Base-by-base conservation (phyloP, 1,140 invertebrate genomes). In the Drosophila guanche region DNA sequence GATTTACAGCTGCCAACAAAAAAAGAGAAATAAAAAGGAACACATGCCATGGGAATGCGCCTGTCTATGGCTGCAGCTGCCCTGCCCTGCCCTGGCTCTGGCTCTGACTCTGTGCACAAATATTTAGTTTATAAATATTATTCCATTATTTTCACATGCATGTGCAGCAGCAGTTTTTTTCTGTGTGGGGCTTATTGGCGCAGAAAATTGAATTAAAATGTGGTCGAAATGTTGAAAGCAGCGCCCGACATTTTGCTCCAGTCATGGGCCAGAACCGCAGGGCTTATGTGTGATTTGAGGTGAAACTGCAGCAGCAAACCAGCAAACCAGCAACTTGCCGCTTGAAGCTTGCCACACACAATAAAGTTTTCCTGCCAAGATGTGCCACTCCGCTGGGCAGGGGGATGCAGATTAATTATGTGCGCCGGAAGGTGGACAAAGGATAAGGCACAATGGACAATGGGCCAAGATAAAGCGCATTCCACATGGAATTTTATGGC, bases 351-450 rank as follows among this genome's bases (percentile, higher is more conserved):
- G 33, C 33, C 33, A 37, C 33, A 37, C 33, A 37, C 33, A 37
- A 37, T 37, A 37, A 4, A 37, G 3, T 37, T 37, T 37, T 37
- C 10, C 10, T 37, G 33, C 10, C 12, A 12, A 37, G 33, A 37
- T 10, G 10, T 37, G 3, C 33, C 10, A 10, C 33, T 37, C 33
- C 10, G 27, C 6, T 29, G 29, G 29, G 5, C 2, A 1, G 33
- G 10, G 33, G 33, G 33, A 12, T 51, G 20, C 43, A 70, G 74
- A 79, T 76, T 79, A 77, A 79, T 79, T 79, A 79, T 56, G 29
- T 33, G 20, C 48, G 53, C 25, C 37, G 27, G 41, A 41, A 67
- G 48, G 72, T 76, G 72, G 73, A 69, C 73, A 76, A 54, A 73
- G 59, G 60, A 69, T 16, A 25, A 37, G 46, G 65, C 51, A 75